Evolutionary conservation across 2,888 invertebrate species (phyloP), one percentile per base, ranked within the genome.

Genomic region (Herminia tarsipennalis): DNA sequence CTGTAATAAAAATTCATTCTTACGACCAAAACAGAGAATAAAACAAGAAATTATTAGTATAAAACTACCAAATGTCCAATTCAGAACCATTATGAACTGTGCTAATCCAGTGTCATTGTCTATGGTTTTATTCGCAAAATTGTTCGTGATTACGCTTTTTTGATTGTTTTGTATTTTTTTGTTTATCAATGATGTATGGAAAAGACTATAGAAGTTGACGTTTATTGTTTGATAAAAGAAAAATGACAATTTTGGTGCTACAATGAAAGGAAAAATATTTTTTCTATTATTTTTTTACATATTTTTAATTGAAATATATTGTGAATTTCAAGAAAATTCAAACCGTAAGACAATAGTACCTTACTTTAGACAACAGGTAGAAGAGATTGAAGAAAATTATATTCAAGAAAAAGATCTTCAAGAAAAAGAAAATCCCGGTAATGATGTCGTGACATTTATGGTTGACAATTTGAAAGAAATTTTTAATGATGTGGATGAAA

Each of bases 381-480:
- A 85, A 61, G 81, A 78, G 60, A 44, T 50, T 34, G 73, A 73
- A 50, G 70, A 72, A 20, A 50, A 51, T 14, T 56, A 64, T 22
- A 38, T 63, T 25, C 50, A 56, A 35, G 24, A 34, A 27, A n/a
- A 49, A 45, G 21, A 61, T 55, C n/a, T n/a, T n/a, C n/a, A n/a
- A 35, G 37, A 53, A 33, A 49, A 47, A 18, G 69, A 76, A 10
- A 73, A 78, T 37, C 27, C 57, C 17, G 58, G 55, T 51, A 58
- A 57, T 55, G 70, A 81, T 63, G 67, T 84, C 42, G 78, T 82
- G 34, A 73, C 79, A 14, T 71, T 84, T 60, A 60, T 87, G 38
- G 73, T 85, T 25, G 58, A 83, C 47, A 85, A 87, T 58, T 70
- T 76, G 2, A 81, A 77, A 70, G 71, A 81, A 70, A 73, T 87